phyloP scores from a whole-genome alignment of 2,113 vertebrate species.

The Herpetotheres cachinnans region DNA sequence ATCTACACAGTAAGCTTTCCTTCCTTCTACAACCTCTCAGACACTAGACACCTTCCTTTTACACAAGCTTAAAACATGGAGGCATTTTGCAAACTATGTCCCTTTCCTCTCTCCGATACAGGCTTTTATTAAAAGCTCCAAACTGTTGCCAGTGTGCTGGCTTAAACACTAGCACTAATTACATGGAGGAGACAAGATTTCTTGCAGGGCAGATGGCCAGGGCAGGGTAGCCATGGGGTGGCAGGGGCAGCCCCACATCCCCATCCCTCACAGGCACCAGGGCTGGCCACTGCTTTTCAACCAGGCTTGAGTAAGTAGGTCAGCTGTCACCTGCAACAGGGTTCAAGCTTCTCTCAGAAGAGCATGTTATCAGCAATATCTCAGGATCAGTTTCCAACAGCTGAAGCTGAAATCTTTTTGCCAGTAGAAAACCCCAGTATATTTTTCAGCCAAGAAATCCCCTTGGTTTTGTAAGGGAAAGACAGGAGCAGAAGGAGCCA shows the following conservation, averaged over 20 bases:
- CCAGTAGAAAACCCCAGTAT: constrained; percentile 5
- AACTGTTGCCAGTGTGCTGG: not conserved
- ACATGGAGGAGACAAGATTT: not conserved
- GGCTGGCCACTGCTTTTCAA: not conserved
- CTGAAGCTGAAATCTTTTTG: constrained; percentile 59
- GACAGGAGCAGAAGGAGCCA: not conserved
- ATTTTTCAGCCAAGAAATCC: constrained; percentile 3
- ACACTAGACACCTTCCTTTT: not conserved
- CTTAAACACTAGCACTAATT: constrained; percentile 30
- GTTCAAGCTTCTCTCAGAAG: constrained; percentile 24
- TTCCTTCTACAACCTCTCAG: not conserved
- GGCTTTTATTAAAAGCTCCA: not conserved
- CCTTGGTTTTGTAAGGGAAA: not conserved
- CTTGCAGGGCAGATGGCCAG: not conserved
- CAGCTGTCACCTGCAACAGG: constrained; percentile 63
- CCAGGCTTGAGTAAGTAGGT: constrained; percentile 55
- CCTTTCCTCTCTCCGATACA: not conserved
- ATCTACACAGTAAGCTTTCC: not conserved
- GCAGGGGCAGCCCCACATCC: fast-evolving
- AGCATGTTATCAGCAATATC: not conserved
- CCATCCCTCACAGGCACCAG: not conserved
- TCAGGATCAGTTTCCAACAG: constrained; percentile 68
- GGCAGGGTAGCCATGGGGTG: fast-evolving
- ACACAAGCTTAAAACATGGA: not conserved
- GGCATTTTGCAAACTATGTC: not conserved